phyloP scores from a whole-genome alignment of 2,888 invertebrate species.

The Allacma fusca region DNA sequence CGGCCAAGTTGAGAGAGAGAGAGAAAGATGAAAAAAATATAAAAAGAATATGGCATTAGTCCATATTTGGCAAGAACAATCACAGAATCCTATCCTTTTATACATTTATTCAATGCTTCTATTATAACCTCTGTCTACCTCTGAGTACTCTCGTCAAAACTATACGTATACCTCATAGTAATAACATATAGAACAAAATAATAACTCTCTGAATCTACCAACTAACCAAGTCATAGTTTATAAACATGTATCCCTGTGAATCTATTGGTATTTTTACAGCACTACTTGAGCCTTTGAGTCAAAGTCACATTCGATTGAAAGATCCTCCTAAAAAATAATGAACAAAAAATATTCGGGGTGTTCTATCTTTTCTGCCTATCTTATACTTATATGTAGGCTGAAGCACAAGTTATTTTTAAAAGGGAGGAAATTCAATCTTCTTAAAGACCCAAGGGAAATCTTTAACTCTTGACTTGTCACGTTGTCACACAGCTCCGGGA shows the following conservation, averaged over 20 bases:
- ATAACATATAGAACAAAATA: not conserved
- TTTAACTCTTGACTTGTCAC: too few species aligned
- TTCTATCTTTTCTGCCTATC: not conserved
- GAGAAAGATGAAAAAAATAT: not conserved
- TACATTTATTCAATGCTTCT: conserved; percentile 18
- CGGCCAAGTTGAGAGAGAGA: not conserved
- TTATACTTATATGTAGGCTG: not conserved
- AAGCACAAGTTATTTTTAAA: not conserved
- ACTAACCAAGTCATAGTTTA: too few species aligned
- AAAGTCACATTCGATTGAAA: not conserved
- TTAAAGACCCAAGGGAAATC: not conserved
- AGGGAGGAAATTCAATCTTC: not conserved
- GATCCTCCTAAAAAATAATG: not conserved
- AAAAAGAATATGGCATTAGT: conserved; percentile 17
- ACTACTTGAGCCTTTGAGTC: not conserved
- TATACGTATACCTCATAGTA: not conserved
- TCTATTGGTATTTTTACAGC: not conserved
- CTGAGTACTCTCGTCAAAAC: too few species aligned
- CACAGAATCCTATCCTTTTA: conserved; percentile 14
- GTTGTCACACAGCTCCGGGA: too few species aligned
- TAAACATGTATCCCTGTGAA: too few species aligned
- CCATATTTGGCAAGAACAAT: conserved; percentile 20
- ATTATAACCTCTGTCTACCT: too few species aligned
- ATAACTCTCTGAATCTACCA: too few species aligned
- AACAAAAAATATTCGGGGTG: not conserved